These are phyloP conservation scores for Acomys russatus DNA, from an alignment of 2,797 vertebrate species.

Conservation along the genomic window DNA sequence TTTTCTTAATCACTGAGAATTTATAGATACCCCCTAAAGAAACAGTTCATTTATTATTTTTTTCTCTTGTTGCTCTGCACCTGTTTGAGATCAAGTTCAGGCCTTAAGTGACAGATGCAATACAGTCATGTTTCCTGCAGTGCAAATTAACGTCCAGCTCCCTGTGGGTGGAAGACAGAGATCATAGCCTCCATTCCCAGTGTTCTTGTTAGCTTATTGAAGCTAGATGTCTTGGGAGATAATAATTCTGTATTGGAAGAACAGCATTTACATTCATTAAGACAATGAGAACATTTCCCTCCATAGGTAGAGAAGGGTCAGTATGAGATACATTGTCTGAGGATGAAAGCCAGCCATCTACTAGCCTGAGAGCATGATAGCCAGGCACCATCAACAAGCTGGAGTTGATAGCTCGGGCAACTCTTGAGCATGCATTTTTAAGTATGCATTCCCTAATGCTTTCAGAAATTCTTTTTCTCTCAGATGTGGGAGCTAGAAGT, in stretches of 20 bases:
- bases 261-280: constrained; percentile 25
- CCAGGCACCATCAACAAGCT: background rate
- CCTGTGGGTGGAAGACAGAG: constrained; percentile 10
- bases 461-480: background rate
- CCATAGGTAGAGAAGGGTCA: constrained; percentile 1
- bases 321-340: background rate
- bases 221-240: constrained; percentile 47
- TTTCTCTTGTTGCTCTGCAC: constrained; percentile 23
- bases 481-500: background rate
- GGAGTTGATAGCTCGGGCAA: constrained; percentile 6
- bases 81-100: constrained; percentile 14
- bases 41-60: constrained; percentile 33
- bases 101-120: constrained; percentile 7
- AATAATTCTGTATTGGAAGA: background rate
- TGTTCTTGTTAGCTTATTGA: constrained; percentile 44
- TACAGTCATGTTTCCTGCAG: background rate
- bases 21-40: constrained; percentile 11
- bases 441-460: background rate
- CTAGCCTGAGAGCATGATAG: background rate
- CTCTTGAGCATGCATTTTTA: background rate
- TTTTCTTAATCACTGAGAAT: background rate
- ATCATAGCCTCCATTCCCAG: background rate
- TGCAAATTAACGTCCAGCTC: constrained; percentile 4
- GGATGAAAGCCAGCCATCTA: background rate
- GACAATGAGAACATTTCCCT: background rate